phyloP scores from a whole-genome alignment of 2,113 vertebrate genomes.

The Oryzias woworae region DNA sequence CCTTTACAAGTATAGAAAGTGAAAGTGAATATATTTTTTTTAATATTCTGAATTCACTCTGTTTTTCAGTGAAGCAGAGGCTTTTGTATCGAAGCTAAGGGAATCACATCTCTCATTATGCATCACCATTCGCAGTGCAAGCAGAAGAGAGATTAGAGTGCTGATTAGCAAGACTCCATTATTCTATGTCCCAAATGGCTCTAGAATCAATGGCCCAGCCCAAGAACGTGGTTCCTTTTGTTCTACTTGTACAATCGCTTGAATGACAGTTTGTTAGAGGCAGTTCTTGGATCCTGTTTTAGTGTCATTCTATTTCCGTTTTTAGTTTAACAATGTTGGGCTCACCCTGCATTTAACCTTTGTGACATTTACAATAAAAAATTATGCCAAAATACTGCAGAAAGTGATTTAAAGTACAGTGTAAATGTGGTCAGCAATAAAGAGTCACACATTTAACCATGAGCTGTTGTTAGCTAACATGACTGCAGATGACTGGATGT shows the following conservation, averaged over 20 bases:
- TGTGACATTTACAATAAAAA: too few species aligned
- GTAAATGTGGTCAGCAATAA: too few species aligned
- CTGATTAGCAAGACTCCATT: slow-evolving; percentile 57
- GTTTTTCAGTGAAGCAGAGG: slow-evolving; percentile 16
- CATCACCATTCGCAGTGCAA: slow-evolving; percentile 35
- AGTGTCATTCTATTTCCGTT: too few species aligned
- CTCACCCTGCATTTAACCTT: too few species aligned
- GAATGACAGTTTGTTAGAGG: slow-evolving; percentile 11
- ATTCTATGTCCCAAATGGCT: slow-evolving; percentile 53
- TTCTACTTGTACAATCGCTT: slow-evolving; percentile 16
- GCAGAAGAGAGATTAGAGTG: slow-evolving; percentile 56
- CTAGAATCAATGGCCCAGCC: slow-evolving; percentile 47
- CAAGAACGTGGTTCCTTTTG: slow-evolving; percentile 33
- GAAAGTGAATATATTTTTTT: not conserved
- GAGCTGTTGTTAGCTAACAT: too few species aligned
- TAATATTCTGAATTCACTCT: not conserved
- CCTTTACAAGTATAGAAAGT: slow-evolving; percentile 12
- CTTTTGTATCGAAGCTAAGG: slow-evolving; percentile 24
- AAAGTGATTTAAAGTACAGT: too few species aligned
- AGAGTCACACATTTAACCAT: too few species aligned
- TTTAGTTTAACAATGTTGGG: too few species aligned
- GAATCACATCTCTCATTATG: slow-evolving; percentile 51
- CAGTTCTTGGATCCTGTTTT: not conserved
- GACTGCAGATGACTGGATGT: too few species aligned
- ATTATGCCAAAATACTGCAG: too few species aligned